Conservation (phyloP, 2,888 invertebrate genomes). For the Harpagoxenus sublaevis region DNA sequence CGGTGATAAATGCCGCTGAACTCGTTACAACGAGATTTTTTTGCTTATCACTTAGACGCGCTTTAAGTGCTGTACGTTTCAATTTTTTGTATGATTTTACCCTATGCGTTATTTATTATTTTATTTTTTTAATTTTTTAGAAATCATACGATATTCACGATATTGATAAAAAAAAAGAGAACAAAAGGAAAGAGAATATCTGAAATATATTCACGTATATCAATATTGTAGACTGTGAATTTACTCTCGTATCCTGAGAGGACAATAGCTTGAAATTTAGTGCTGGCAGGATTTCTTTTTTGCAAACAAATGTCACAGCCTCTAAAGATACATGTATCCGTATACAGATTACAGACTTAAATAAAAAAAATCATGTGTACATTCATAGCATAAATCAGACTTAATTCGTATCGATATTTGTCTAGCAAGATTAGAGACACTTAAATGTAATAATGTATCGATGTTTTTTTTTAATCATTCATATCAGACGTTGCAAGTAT, state of each 20-base stretch:
- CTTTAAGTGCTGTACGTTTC: neutral
- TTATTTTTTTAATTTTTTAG: neutral
- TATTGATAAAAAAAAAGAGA: neutral
- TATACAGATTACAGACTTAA: neutral
- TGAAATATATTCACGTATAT: neutral
- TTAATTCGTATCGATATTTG: constrained; percentile 9
- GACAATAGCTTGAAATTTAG: constrained; percentile 9
- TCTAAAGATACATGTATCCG: neutral
- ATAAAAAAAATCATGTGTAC: neutral
- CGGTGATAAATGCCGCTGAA: constrained; percentile 51
- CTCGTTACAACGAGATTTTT: constrained; percentile 16
- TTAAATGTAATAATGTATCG: neutral
- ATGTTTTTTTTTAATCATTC: neutral
- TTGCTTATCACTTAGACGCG: neutral
- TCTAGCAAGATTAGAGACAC: neutral
- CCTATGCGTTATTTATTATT: neutral
- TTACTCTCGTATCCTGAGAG: neutral
- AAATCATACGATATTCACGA: neutral
- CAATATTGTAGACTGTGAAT: neutral
- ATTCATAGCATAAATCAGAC: neutral
- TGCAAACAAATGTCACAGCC: neutral
- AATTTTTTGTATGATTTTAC: neutral
- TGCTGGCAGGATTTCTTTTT: constrained; percentile 21
- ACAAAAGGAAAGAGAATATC: neutral
- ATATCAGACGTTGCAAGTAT: neutral